Evolutionary conservation across 2,888 invertebrate species (phyloP).

Genomic region (Phanerotoma sp.): DNA sequence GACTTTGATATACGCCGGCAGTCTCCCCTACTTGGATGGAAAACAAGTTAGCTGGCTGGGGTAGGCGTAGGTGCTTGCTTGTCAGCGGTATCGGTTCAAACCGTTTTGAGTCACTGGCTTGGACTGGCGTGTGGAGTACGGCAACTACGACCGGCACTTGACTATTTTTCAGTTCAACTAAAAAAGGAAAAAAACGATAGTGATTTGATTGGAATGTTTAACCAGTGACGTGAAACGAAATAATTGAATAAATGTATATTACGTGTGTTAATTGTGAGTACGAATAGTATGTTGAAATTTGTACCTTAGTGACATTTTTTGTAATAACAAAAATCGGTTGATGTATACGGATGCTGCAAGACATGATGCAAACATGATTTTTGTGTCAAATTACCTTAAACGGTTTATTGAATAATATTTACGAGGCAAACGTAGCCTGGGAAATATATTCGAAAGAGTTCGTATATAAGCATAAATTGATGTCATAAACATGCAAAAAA

Average conservation of each 20-base stretch:
- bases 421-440: too few relatives aligned
- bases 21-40: conserved; percentile 27
- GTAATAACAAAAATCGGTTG: too few relatives aligned
- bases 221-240: not conserved
- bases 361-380: too few relatives aligned
- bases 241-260: not conserved
- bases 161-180: conserved; percentile 18
- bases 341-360: too few relatives aligned
- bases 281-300: too few relatives aligned
- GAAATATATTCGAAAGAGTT: too few relatives aligned
- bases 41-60: conserved; percentile 21
- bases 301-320: too few relatives aligned
- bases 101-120: conserved; percentile 56
- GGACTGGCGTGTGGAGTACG: conserved; percentile 45
- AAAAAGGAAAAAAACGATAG: conserved; percentile 8
- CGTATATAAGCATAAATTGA: too few relatives aligned
- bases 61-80: conserved; percentile 46
- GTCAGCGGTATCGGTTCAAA: conserved; percentile 57
- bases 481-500: too few relatives aligned
- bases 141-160: conserved; percentile 26
- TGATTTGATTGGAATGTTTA: not conserved
- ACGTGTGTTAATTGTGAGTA: not conserved
- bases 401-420: too few relatives aligned
- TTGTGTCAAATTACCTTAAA: too few relatives aligned
- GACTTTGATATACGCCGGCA: conserved; percentile 42